Conservation (phyloP, 2,888 invertebrate species). For the Eupithecia inturbata region DNA sequence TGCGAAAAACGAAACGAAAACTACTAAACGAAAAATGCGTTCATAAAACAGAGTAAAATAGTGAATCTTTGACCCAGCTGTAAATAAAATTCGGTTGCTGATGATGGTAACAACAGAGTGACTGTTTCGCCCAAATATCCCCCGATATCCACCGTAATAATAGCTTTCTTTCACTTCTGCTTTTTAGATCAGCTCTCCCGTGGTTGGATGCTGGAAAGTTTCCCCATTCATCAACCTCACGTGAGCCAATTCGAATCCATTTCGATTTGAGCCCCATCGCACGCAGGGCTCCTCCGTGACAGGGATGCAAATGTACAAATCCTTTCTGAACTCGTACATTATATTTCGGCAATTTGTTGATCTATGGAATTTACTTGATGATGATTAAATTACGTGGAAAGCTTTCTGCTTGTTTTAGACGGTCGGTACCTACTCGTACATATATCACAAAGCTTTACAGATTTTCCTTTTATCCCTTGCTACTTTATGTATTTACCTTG, state of each 20-base stretch:
- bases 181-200: conserved; percentile 8
- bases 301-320: conserved; percentile 20
- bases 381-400: neutral
- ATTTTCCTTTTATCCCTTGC: neutral
- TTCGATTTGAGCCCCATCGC: conserved; percentile 41
- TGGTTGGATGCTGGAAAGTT: conserved; percentile 28
- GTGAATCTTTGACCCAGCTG: neutral
- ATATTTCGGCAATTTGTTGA: conserved; percentile 18
- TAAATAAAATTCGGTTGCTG: neutral
- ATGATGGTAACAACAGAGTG: neutral
- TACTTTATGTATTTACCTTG: neutral
- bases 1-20: too few relatives aligned
- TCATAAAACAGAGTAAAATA: neutral
- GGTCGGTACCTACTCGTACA: neutral
- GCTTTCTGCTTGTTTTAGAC: neutral
- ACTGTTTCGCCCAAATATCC: neutral
- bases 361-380: conserved; percentile 9
- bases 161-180: conserved; percentile 1
- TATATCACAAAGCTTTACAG: neutral
- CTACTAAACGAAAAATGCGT: too few relatives aligned
- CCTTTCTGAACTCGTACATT: conserved; percentile 19
- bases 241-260: conserved; percentile 46
- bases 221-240: conserved; percentile 47
- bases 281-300: conserved; percentile 19
- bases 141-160: neutral